Base-by-base conservation (phyloP, 2,888 invertebrate species). In the Apamea crenata region DNA sequence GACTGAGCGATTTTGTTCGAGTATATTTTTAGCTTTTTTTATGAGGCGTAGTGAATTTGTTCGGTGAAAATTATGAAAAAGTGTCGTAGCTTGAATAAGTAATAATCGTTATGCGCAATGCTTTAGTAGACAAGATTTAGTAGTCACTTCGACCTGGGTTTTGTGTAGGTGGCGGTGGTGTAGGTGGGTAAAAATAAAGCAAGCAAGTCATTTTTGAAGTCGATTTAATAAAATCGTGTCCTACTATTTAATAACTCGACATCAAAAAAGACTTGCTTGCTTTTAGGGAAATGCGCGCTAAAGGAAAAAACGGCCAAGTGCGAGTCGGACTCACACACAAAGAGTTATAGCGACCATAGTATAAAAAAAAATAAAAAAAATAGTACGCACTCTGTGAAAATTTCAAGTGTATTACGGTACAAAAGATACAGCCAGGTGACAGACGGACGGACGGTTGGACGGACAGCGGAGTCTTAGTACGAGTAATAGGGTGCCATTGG, bases 11-110 rank as follows among this genome's bases (percentile, higher is more conserved):
- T 75, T 77, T 83, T 32, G 65, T 75, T 65, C 67, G 70, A 69
- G 80, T 72, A 80, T 74, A 78, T 77, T 82, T 87, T 82, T 71
- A 78, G 16, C 59, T 67, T 82, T n/a, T n/a, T 59, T 53, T 36
- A 12, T 16, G 40, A 36, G n/a, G 25, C 18, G 2, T 67, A 32
- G 29, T 75, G 75, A 59, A 74, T 83, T 71, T 82, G 61, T 21
- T 61, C 3, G 2, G 0, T 50, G n/a, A 56, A 29, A 40, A 50
- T 78, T 47, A 82, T 71, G 47, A 70, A 69, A 68, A 78, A 73
- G 40, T 69, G 59, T 85, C 50, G 81, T 44, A 16, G 25, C 2
- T 12, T 16, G 21, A 67, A 32, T 25, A 50, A 53, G 14, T 68
- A 67, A 21, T 29, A 67, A 29, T 68, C 32, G 21, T 36, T 56